Evolutionary conservation across 2,113 vertebrate genomes (phyloP).

Genomic region (Butorides virescens): DNA sequence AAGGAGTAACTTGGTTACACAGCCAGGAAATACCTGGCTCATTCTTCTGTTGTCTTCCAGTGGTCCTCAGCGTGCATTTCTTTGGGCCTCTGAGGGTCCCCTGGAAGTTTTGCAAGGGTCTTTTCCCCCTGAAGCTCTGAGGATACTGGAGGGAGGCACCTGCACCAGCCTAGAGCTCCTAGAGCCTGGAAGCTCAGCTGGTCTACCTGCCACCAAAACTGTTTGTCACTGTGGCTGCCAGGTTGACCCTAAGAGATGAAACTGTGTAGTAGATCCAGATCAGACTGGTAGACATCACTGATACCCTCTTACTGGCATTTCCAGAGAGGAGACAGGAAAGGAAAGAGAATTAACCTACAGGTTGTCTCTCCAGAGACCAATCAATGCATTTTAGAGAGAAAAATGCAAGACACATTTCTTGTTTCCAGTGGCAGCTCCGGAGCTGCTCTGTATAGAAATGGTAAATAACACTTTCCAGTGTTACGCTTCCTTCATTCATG

Average conservation of each 20-base stretch:
- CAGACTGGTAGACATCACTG: neutral
- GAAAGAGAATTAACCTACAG: neutral
- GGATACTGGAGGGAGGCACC: neutral
- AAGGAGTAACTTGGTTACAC: neutral
- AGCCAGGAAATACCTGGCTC: neutral
- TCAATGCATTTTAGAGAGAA: neutral
- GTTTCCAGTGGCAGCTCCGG: neutral
- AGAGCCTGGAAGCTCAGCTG: neutral
- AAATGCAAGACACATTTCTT: neutral
- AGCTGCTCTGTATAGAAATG: neutral
- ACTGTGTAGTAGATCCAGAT: neutral
- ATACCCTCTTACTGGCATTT: neutral
- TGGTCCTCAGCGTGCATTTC: neutral
- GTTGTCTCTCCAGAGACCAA: neutral
- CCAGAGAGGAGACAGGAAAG: neutral
- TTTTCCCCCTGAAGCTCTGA: neutral
- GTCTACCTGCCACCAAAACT: accelerated
- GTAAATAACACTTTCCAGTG: neutral
- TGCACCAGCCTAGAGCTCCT: neutral
- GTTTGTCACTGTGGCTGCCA: neutral
- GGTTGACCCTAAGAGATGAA: neutral
- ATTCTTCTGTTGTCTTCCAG: neutral
- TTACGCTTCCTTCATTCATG: neutral
- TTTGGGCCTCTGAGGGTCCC: neutral
- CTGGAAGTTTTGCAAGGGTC: neutral